Base-by-base conservation (phyloP, 2,888 invertebrate genomes). In the Empis stercorea region DNA sequence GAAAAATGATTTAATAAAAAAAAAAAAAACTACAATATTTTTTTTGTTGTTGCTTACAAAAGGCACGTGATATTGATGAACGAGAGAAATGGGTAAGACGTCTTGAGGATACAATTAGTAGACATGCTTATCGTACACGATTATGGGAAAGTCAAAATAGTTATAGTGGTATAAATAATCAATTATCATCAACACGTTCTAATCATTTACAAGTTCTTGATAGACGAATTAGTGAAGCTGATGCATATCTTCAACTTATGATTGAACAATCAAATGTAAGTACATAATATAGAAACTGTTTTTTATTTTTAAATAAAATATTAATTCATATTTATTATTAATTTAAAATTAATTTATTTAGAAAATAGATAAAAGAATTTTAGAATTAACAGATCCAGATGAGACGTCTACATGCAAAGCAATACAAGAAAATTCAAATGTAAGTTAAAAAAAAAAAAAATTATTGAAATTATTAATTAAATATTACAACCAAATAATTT, bases 31-130 rank as follows among this genome's bases (percentile, higher is more conserved):
- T n/a, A n/a, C n/a, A n/a, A n/a, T n/a, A n/a, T n/a, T n/a, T n/a
- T n/a, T n/a, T n/a, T n/a, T n/a, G n/a, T n/a, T n/a, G n/a, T n/a
- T n/a, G n/a, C n/a, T n/a, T n/a, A n/a, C n/a, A n/a, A n/a, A n/a
- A 99, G 79, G 96, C 97, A 16, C 78, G 92, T 56, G 93, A 96
- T 70, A 84, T 86, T 13, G 87, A 88, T 46, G 97, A 99, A 66
- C 76, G 97, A 45, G 96, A 97, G 66, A 81, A 85, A 56, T 99
- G 99, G 99, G 89, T 99, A 48, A 80, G 88, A 37, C 88, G 91
- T 38, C 72, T 99, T 51, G 96, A 99, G 70, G 92, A 92, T 65
- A 92, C 94, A 34, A 96, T 97, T 66, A 72, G 84, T 46, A 75
- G 89, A 54, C 93, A 94, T 71, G 81, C 79, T 44, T 78, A 75